phyloP scores from a whole-genome alignment of 2,113 vertebrate species.

The Ophthalmolycus amberensis region DNA sequence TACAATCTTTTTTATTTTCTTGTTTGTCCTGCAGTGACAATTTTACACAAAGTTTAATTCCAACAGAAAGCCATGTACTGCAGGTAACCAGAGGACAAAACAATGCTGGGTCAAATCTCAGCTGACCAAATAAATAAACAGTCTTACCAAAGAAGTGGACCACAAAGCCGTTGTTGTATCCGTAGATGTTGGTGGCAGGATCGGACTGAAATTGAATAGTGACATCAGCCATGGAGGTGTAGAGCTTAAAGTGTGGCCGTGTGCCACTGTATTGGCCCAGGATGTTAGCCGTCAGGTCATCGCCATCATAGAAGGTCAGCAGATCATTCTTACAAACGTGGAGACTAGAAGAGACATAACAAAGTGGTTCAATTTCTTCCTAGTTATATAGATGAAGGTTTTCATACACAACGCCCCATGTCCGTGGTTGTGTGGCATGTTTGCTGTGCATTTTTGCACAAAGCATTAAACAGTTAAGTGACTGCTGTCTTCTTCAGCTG shows the following conservation, averaged over 20 bases:
- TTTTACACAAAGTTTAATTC: not conserved
- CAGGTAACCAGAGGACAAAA: not conserved
- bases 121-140: not conserved
- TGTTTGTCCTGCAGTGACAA: not conserved
- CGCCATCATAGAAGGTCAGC: constrained; percentile 96
- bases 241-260: constrained; percentile 91
- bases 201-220: constrained; percentile 98
- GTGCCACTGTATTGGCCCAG: constrained; percentile 93
- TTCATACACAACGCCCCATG: not conserved
- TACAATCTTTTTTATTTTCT: not conserved
- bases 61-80: not conserved
- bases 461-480: constrained; percentile 2
- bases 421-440: not conserved
- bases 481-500: constrained; percentile 11
- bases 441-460: not conserved
- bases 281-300: constrained; percentile 95
- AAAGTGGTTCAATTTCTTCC: not conserved
- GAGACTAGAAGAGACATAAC: constrained; percentile 81
- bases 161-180: constrained; percentile 95
- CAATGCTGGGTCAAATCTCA: not conserved
- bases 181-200: constrained; percentile 88
- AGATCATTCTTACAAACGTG: constrained; percentile 90
- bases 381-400: not conserved
- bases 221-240: constrained; percentile 93
- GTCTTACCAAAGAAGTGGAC: constrained; percentile 94